Base-by-base conservation (phyloP, 2,797 vertebrate species). In the Xyrichtys novacula region DNA sequence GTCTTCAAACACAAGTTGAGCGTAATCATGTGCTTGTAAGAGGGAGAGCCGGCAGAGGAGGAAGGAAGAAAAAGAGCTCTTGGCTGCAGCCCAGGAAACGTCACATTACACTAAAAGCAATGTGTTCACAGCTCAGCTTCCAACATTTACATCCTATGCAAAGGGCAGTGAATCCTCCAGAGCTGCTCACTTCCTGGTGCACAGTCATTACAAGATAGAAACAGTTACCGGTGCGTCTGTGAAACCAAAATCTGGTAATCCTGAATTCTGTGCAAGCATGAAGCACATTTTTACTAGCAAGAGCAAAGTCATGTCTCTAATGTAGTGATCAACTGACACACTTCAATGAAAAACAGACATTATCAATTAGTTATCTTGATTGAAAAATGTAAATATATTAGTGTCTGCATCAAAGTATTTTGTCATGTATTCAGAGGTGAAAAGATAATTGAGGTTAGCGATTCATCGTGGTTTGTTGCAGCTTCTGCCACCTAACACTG, bases 1-100 rank as follows among this genome's bases (percentile, higher is more conserved):
- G 82, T 88, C 55, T 82, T 88, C 68, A 81, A 68, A 83, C 77
- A 64, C 60, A 66, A 71, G 79, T 77, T 28, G 48, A 68, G 78
- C 17, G 44, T 78, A 80, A 74, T 87, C 79, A 69, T 56, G 68
- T 74, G 68, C 79, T 74, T 81, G 72, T 80, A 71, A 71, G 81
- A 67, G 64, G 31, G 64, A 63, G 69, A 64, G 42, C 34, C 48
- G 63, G 49, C 58, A 46, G 26, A 56, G 46, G 53, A 82, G 78
- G 60, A 76, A 71, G 64, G 61, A 65, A 57, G 47, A 43, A 53
- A 69, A 63, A 55, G 69, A 46, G 7, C 38, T 71, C 62, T 44
- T 89, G 74, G 77, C 75, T 65, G 53, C 74, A 63, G 67, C 80
- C 81, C 84, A 89, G 85, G 82, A 89, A 88, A 89, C 52, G 55